These are phyloP conservation scores for Drosophila rubida DNA, from an alignment of 2,888 invertebrate species.

Conservation along the genomic window DNA sequence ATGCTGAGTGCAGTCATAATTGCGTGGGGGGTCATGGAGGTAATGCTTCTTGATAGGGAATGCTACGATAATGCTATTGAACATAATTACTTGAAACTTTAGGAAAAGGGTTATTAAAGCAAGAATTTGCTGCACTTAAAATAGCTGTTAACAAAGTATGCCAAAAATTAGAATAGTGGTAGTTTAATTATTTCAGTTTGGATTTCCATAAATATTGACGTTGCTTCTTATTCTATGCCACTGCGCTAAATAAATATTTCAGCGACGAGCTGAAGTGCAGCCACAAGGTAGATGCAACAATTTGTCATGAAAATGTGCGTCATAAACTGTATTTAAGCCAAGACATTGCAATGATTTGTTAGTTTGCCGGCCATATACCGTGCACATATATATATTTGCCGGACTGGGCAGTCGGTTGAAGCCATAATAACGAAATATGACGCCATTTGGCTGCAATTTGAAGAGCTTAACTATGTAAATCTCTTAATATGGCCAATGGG, in stretches of 20 bases:
- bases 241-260: background rate
- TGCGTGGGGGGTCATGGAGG: background rate
- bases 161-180: too few species aligned
- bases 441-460: conserved; percentile 64
- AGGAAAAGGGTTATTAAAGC: background rate
- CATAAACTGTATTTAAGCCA: conserved; percentile 21
- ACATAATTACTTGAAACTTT: background rate
- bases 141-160: background rate
- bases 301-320: background rate
- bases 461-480: conserved; percentile 74
- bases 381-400: background rate
- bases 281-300: background rate
- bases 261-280: background rate
- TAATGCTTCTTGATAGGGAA: background rate
- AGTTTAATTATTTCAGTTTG: too few species aligned
- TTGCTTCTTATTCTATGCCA: too few species aligned
- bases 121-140: background rate
- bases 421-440: conserved; percentile 66
- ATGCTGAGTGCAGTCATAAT: conserved; percentile 43
- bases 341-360: conserved; percentile 43
- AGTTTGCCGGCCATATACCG: conserved; percentile 20
- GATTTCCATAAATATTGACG: too few species aligned
- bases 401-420: conserved; percentile 37
- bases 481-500: conserved; percentile 73
- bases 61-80: background rate